Evolutionary conservation across 2,888 invertebrate species (phyloP).

Genomic region (Pyrrhia umbra): DNA sequence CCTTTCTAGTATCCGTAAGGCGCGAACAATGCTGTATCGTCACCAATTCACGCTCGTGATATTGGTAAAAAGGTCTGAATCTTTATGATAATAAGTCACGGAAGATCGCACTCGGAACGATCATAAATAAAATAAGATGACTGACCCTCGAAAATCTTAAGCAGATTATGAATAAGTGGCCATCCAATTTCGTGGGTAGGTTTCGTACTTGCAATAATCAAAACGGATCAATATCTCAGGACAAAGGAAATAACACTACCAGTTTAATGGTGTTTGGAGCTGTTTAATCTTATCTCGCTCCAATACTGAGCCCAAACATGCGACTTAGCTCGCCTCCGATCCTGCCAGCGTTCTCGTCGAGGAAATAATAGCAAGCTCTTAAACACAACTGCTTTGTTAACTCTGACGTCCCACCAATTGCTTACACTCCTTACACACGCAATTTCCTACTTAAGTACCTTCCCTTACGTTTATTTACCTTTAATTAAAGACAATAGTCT

Average conservation of each 20-base stretch:
- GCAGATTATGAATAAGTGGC: slow-evolving; percentile 74
- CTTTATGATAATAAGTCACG: slow-evolving; percentile 68
- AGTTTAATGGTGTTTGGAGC: slow-evolving; percentile 70
- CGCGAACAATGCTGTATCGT: slow-evolving; percentile 61
- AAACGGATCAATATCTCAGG: slow-evolving; percentile 70
- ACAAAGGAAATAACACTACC: slow-evolving; percentile 70
- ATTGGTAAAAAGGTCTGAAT: slow-evolving; percentile 65
- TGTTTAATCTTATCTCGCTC: slow-evolving; percentile 71
- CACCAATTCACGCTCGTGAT: slow-evolving; percentile 56
- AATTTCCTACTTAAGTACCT: slow-evolving; percentile 54
- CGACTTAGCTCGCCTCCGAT: slow-evolving; percentile 51
- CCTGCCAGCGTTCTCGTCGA: slow-evolving; percentile 58
- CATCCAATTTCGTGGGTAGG: slow-evolving; percentile 61
- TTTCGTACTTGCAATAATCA: slow-evolving; percentile 66
- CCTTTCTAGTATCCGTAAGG: slow-evolving; percentile 56
- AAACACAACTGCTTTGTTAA: slow-evolving; percentile 69
- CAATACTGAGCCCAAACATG: slow-evolving; percentile 67
- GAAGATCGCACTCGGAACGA: slow-evolving; percentile 62
- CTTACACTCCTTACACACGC: slow-evolving; percentile 62
- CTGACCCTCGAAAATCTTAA: slow-evolving; percentile 71
- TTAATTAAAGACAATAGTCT: slow-evolving; percentile 23
- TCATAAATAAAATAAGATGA: slow-evolving; percentile 74
- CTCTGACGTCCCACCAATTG: slow-evolving; percentile 62
- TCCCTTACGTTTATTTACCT: slow-evolving; percentile 22
- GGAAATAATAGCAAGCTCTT: slow-evolving; percentile 66